Conservation (phyloP, 2,113 vertebrate genomes). For the Urocolius indicus region DNA sequence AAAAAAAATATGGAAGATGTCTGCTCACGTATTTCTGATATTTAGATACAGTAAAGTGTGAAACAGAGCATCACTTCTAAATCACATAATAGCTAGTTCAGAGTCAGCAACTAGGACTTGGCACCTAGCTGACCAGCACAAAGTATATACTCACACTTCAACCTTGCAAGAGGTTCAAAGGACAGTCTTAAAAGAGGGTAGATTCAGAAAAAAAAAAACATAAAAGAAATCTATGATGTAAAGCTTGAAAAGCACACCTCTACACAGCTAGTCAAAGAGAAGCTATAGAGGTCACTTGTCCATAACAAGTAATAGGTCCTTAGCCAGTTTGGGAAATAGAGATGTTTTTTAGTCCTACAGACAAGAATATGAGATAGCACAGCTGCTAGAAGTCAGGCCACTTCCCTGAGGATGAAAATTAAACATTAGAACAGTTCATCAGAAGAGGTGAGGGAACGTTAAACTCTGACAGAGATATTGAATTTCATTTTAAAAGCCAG, state of each 20-base stretch:
- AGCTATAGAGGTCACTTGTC: background rate
- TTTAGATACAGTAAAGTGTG: background rate
- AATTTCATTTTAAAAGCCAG: conserved; percentile 32
- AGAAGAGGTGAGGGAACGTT: background rate
- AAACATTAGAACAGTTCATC: background rate
- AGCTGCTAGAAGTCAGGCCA: background rate
- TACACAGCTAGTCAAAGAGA: background rate
- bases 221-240: background rate
- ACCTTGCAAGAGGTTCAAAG: background rate
- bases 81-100: background rate
- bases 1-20: background rate
- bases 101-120: background rate
- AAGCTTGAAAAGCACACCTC: background rate
- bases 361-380: background rate
- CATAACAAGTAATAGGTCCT: background rate
- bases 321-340: background rate
- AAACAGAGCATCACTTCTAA: background rate
- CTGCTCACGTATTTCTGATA: background rate
- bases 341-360: background rate
- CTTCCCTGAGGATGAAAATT: conserved; percentile 4
- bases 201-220: background rate
- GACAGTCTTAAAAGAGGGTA: background rate
- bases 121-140: background rate
- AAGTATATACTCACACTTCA: background rate
- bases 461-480: background rate